These are phyloP conservation scores for Cichlasoma orientale DNA, from an alignment of 2,797 vertebrate genomes.

Conservation along the genomic window DNA sequence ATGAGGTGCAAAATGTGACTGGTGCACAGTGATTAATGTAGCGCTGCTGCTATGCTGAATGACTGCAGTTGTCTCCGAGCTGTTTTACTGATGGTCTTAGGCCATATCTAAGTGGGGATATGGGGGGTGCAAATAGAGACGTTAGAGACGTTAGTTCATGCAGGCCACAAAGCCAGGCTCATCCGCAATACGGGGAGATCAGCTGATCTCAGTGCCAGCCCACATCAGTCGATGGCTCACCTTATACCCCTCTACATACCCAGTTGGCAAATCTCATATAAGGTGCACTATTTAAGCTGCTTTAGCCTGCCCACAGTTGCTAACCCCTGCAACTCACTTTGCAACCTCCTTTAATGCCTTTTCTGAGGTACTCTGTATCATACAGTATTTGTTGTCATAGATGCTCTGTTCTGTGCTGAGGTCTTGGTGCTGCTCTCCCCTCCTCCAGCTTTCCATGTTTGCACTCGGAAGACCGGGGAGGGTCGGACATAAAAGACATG, in stretches of 20 bases:
- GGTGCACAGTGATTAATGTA: background rate
- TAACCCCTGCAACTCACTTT: background rate
- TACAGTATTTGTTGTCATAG: background rate
- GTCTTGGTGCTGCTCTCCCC: rapidly evolving
- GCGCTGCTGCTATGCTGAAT: background rate
- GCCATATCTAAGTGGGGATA: background rate
- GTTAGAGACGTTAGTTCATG: background rate
- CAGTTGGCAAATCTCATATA: background rate
- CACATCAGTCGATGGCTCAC: background rate
- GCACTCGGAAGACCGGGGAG: background rate
- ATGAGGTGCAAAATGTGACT: background rate
- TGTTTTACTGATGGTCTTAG: background rate
- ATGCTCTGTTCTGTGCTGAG: background rate
- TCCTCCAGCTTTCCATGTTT: background rate
- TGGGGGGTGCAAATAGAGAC: background rate
- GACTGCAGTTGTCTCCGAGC: background rate
- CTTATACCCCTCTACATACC: background rate
- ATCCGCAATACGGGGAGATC: background rate
- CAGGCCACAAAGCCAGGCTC: background rate
- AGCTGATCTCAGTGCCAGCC: background rate
- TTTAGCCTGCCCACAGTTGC: background rate
- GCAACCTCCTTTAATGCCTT: background rate
- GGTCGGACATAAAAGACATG: background rate
- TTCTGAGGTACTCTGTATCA: too few relatives aligned
- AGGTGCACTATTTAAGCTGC: background rate